phyloP scores from a whole-genome alignment of 2,888 invertebrate genomes.

The Alcis repandata region DNA sequence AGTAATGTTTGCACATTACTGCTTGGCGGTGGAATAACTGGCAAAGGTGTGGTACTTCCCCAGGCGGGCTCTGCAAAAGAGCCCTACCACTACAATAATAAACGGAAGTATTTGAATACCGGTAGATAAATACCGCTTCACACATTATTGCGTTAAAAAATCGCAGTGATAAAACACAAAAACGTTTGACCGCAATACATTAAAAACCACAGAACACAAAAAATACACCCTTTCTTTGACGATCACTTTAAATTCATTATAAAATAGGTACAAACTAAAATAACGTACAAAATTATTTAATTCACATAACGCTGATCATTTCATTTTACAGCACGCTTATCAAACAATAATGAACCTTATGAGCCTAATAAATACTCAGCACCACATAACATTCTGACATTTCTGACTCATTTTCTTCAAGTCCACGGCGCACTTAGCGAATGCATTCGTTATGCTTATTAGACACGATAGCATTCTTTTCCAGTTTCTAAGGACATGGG shows the following conservation, averaged over 20 bases:
- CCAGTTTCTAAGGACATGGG: background rate
- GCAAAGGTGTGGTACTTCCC: no score
- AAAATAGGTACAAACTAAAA: background rate
- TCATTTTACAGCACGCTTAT: background rate
- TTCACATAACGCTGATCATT: background rate
- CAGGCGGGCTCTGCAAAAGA: no score
- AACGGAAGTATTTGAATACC: no score
- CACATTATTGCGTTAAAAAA: no score
- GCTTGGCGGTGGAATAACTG: no score
- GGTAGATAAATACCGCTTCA: no score
- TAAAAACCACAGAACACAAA: background rate
- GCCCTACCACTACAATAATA: no score
- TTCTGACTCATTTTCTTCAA: constrained; percentile 6
- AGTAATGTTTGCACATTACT: no score
- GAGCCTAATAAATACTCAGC: background rate
- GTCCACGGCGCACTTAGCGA: constrained; percentile 1
- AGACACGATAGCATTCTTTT: background rate
- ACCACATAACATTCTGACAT: background rate
- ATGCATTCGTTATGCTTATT: background rate
- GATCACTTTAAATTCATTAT: background rate
- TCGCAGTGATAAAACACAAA: no score
- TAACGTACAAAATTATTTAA: background rate
- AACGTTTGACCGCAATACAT: no score
- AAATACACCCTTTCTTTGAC: background rate
- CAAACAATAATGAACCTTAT: constrained; percentile 2